A percentile compares a stretch with the other conserved stretches of the same genome.
Conservation (phyloP, 2,797 vertebrate genomes). For the Pampus argenteus region DNA sequence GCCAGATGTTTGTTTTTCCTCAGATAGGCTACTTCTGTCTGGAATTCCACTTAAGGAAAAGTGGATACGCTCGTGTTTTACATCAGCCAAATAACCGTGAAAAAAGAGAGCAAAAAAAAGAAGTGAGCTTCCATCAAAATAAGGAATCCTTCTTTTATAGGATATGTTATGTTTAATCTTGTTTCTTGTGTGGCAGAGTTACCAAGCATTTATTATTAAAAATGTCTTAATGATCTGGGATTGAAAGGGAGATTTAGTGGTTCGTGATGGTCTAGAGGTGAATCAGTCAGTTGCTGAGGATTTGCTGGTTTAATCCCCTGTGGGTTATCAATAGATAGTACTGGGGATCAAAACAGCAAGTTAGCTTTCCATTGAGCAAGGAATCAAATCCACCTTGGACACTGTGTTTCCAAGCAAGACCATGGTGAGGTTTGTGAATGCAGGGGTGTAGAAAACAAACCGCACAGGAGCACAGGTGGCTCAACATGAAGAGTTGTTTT, state of each 20-base stretch:
- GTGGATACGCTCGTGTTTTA: conserved; percentile 23
- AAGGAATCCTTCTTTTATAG: neutral
- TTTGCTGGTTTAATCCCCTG: neutral
- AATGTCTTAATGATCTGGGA: neutral
- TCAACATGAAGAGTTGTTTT: neutral
- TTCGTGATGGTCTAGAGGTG: neutral
- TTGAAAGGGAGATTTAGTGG: neutral
- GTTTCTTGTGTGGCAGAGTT: neutral
- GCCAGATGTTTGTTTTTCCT: conserved; percentile 39
- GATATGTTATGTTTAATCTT: conserved; percentile 13
- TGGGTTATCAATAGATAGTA: neutral
- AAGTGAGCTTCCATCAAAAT: neutral
- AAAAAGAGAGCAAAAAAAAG: neutral
- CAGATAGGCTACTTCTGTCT: conserved; percentile 14
- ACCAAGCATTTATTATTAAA: neutral
- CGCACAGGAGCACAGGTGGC: no score
- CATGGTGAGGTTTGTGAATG: neutral
- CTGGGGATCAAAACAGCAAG: neutral
- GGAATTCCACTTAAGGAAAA: conserved; percentile 19
- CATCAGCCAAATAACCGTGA: conserved; percentile 5
- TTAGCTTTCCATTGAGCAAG: neutral
- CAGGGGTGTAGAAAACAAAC: neutral
- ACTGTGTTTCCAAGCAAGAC: no score
- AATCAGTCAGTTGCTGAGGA: neutral
- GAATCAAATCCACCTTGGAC: neutral